Percentiles rank a stretch among this genome's conserved stretches.
These are phyloP conservation scores for Fundulus diaphanus DNA, from an alignment of 2,797 vertebrate genomes.

Conservation along the genomic window DNA sequence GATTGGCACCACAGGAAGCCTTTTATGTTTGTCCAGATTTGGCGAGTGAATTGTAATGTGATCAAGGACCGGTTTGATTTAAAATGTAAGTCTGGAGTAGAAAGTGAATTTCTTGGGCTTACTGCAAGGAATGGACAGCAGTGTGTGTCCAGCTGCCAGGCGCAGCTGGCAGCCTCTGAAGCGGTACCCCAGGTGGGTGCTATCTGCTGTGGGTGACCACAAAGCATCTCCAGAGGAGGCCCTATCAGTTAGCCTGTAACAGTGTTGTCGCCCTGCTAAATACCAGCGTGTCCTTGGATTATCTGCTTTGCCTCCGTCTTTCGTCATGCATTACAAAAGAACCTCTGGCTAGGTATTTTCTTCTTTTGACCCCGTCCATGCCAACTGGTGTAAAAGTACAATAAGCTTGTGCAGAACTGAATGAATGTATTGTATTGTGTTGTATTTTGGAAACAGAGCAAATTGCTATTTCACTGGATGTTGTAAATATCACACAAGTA, in stretches of 20 bases:
- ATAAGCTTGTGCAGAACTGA: conserved; percentile 10
- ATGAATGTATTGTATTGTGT: too few relatives aligned
- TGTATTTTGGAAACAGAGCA: too few relatives aligned
- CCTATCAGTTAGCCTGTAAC: conserved; percentile 47
- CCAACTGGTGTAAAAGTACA: conserved; percentile 35
- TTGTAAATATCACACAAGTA: too few relatives aligned
- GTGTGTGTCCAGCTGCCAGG: conserved; percentile 76
- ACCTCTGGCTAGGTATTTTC: conserved; percentile 21
- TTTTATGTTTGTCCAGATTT: conserved; percentile 38
- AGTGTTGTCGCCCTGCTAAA: conserved; percentile 46
- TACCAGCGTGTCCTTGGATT: conserved; percentile 44
- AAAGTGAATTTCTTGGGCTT: conserved; percentile 44
- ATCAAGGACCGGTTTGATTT: conserved; percentile 66
- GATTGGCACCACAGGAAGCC: conserved; percentile 49
- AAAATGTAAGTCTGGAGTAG: conserved; percentile 64
- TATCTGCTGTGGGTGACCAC: conserved; percentile 45
- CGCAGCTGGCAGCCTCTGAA: conserved; percentile 70
- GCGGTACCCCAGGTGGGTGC: conserved; percentile 50
- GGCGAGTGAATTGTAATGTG: conserved; percentile 36
- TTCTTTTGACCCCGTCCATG: conserved; percentile 31
- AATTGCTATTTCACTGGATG: too few relatives aligned
- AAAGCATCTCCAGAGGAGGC: conserved; percentile 58
- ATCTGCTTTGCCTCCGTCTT: conserved; percentile 26
- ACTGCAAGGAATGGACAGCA: conserved; percentile 49
- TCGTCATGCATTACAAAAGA: conserved; percentile 39